Percentiles rank a stretch among this genome's conserved stretches.
Evolutionary conservation across 2,113 vertebrate genomes (phyloP).

Genomic region (Gopherus evgoodei): DNA sequence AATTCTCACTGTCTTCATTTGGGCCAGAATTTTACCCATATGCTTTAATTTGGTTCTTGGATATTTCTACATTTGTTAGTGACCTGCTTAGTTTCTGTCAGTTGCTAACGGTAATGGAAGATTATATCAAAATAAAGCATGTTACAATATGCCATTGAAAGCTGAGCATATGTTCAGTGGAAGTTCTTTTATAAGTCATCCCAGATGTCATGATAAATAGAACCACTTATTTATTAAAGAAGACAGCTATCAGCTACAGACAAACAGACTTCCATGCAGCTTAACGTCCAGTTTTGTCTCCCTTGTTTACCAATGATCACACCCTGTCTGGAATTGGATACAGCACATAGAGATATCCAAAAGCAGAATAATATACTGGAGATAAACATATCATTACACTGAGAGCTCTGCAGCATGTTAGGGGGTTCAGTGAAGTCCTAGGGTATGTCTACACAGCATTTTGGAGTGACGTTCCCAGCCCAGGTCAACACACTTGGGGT

Average conservation of each 20-base stretch:
- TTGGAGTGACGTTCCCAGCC: not conserved
- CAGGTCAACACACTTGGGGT: not conserved
- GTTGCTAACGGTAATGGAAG: not conserved
- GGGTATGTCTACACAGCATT: not conserved
- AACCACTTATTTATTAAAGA: not conserved
- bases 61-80: not conserved
- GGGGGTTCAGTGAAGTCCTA: not conserved
- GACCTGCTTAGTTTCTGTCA: not conserved
- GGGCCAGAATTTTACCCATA: not conserved
- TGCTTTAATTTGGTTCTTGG: not conserved
- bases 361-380: not conserved
- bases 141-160: not conserved
- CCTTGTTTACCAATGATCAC: accelerated
- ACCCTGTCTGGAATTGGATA: accelerated
- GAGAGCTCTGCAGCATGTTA: not conserved
- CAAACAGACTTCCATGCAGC: not conserved
- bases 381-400: not conserved
- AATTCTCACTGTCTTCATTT: not conserved
- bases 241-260: not conserved
- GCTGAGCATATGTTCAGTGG: not conserved
- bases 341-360: accelerated
- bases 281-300: not conserved
- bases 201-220: not conserved
- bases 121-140: not conserved
- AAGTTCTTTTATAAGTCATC: not conserved